Conservation (phyloP, 2,888 invertebrate species). For the Caenorhabditis sp. region DNA sequence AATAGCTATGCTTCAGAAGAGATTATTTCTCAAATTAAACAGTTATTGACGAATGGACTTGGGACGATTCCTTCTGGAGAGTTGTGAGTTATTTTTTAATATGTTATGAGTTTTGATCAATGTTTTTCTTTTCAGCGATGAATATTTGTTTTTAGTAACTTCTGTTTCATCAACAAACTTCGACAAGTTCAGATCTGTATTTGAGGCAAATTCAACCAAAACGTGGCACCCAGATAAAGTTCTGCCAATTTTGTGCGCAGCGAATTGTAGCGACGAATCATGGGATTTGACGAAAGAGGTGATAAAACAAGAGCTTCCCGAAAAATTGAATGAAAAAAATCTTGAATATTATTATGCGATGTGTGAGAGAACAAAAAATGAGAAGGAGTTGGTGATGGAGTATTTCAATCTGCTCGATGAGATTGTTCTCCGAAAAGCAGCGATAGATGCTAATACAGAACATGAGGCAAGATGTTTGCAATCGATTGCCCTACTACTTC, state of each 20-base stretch:
- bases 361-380: conserved; percentile 1
- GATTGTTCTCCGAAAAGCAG: background rate
- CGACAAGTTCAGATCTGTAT: background rate
- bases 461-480: conserved; percentile 2
- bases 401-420: conserved; percentile 3
- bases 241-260: conserved; percentile 21
- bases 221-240: conserved; percentile 6
- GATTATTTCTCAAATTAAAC: background rate
- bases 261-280: conserved; percentile 4
- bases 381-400: background rate
- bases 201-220: background rate
- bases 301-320: background rate
- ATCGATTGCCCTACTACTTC: conserved; percentile 5
- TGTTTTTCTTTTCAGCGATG: background rate
- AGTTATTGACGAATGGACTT: background rate
- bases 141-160: background rate
- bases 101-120: background rate
- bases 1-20: background rate
- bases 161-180: background rate
- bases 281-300: background rate
- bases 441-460: background rate
- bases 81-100: background rate
- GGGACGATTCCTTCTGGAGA: background rate
- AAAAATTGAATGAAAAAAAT: background rate
- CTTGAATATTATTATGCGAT: conserved; percentile 9